Evolutionary conservation across 2,113 vertebrate genomes (phyloP).

Genomic region (Xenopus borealis): DNA sequence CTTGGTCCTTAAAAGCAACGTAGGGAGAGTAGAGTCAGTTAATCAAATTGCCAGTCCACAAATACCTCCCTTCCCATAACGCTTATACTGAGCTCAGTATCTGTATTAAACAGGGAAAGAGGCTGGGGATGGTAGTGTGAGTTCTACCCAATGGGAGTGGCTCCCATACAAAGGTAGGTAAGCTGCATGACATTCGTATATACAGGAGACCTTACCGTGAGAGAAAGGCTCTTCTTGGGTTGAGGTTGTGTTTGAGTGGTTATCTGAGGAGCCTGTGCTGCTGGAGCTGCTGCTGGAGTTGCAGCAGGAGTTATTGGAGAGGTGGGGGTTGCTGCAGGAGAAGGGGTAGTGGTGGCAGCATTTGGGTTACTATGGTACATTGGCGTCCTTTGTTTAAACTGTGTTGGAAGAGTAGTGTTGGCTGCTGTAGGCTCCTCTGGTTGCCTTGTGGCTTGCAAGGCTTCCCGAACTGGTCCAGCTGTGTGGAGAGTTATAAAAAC

Average conservation of each 20-base stretch:
- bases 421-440: constrained; percentile 78
- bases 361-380: constrained; percentile 90
- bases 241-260: constrained; percentile 75
- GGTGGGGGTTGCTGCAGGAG: constrained; percentile 70
- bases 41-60: too few relatives aligned
- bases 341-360: constrained; percentile 61
- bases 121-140: too few relatives aligned
- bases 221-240: constrained; percentile 88
- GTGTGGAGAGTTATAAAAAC: constrained; percentile 60
- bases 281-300: constrained; percentile 71
- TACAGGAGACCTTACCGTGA: constrained; percentile 72
- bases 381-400: constrained; percentile 92
- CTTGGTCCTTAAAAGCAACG: too few relatives aligned
- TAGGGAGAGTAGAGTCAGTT: too few relatives aligned
- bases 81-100: too few relatives aligned
- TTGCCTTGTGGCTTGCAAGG: constrained; percentile 79
- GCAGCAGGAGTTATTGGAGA: constrained; percentile 80
- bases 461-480: constrained; percentile 79
- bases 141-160: too few relatives aligned
- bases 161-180: too few relatives aligned
- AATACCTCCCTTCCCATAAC: too few relatives aligned
- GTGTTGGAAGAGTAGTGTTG: constrained; percentile 72
- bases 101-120: too few relatives aligned
- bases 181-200: too few relatives aligned
- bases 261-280: constrained; percentile 73